Percentiles rank a stretch among this genome's conserved stretches.
These are phyloP conservation scores for Alfaro cultratus DNA, from an alignment of 2,797 vertebrate genomes.

Conservation along the genomic window DNA sequence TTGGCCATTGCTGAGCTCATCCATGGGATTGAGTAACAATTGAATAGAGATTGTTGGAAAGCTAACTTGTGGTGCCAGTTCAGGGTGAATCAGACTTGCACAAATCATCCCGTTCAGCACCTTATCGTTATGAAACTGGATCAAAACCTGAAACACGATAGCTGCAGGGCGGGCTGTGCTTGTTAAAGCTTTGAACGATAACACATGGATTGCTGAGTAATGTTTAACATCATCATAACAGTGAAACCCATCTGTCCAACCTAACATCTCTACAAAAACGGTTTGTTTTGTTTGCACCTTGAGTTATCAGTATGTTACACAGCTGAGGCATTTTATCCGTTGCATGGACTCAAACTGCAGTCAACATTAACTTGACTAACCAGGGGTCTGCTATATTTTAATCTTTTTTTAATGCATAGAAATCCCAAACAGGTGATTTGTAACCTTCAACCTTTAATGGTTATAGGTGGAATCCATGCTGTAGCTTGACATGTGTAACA, in stretches of 20 bases:
- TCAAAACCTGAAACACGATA: slow-evolving; percentile 8
- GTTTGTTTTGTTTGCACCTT: neutral
- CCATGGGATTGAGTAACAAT: neutral
- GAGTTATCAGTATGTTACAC: neutral
- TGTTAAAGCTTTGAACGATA: neutral
- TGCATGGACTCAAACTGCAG: slow-evolving; percentile 3
- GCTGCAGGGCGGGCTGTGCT: neutral
- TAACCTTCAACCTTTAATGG: slow-evolving; percentile 1
- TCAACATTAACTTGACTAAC: neutral
- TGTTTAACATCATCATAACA: slow-evolving; percentile 29
- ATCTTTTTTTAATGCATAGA: neutral
- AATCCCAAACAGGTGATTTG: neutral
- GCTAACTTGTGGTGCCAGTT: neutral
- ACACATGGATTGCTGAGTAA: slow-evolving; percentile 20
- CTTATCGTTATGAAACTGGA: neutral
- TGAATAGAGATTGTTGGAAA: slow-evolving; percentile 17
- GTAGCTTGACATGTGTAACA: neutral
- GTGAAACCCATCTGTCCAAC: slow-evolving; percentile 24
- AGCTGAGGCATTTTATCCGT: neutral
- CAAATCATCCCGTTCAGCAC: neutral
- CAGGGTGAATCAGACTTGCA: slow-evolving; percentile 1
- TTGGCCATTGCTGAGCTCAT: neutral
- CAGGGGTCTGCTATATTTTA: neutral
- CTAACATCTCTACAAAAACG: neutral
- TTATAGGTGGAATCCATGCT: neutral